Base-by-base conservation (phyloP, 2,888 invertebrate species). In the Scaptomyza polygonia region DNA sequence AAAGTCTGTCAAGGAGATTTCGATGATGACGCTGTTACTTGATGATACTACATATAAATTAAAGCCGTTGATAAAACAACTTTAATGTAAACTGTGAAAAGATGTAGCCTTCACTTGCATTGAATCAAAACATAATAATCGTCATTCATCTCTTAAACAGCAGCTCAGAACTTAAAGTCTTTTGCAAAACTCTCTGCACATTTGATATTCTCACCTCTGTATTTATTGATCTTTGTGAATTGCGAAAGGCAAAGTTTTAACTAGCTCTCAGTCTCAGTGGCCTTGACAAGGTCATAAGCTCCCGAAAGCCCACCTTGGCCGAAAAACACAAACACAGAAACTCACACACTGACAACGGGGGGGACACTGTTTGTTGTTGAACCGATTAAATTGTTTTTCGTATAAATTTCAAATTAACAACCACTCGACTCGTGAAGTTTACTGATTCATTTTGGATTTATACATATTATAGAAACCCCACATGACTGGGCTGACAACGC, bases 361-460 rank as follows among this genome's bases (percentile, higher is more conserved):
- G 21, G 69, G 51, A 34, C 42, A 57, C 52, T 58, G 51, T 75
- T 69, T 82, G 77, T 79, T 64, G n/a, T n/a, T 72, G 72, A 79
- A 73, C 48, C 77, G 86, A 66, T 83, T 77, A 88, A 83, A 87
- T 86, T 87, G 83, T 86, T 87, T 82, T 87, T 87, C 67, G 80
- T 86, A 86, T 85, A 87, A 82, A 88, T 83, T 86, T 88, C 86
- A 88, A 88, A 88, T 83, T 83, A 83, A 83, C 83, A 83, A 86
- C 84, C 88, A 72, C 72, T 84, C 67, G 77, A 62, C 61, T 70
- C 42, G 43, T 61, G 72, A 80, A 86, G 78, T 83, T 80, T 80
- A 88, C 86, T 80, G 83, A 83, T 83, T 83, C 88, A 83, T 83
- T 88, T 83, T 53, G 80, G 83, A 82, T 87, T 82, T 85, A 72